phyloP scores from a whole-genome alignment of 2,113 vertebrate genomes.

The Junco hyemalis region DNA sequence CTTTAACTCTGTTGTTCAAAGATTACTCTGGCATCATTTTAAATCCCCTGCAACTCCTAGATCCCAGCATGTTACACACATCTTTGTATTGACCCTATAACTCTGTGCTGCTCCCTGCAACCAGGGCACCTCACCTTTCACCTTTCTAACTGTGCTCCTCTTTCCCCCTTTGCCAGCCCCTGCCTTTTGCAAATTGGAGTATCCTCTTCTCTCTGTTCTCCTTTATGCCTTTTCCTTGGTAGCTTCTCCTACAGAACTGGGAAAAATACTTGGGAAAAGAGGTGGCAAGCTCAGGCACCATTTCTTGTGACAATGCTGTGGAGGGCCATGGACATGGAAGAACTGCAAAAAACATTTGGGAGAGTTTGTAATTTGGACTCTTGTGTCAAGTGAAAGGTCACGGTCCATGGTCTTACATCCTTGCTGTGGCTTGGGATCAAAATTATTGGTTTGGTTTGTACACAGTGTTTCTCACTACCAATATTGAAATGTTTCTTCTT shows the following conservation, averaged over 20 bases:
- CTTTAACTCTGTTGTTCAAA: not conserved
- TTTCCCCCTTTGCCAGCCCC: not conserved
- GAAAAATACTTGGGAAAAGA: not conserved
- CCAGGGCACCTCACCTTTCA: not conserved
- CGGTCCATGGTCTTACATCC: not conserved
- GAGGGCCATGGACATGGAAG: not conserved
- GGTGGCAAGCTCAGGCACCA: not conserved
- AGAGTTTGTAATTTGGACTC: not conserved
- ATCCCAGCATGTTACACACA: not conserved
- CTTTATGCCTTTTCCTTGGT: not conserved
- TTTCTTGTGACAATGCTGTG: not conserved
- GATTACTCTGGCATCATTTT: not conserved
- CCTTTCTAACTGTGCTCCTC: not conserved
- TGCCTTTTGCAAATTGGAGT: not conserved
- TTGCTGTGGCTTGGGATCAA: not conserved
- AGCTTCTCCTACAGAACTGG: not conserved
- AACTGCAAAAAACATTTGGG: not conserved
- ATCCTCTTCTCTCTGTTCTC: not conserved
- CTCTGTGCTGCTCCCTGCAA: not conserved
- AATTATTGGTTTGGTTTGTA: not conserved
- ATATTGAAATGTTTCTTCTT: not conserved
- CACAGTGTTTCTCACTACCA: not conserved
- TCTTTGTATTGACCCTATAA: not conserved
- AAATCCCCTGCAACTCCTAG: not conserved
- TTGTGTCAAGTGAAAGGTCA: not conserved